Evolutionary conservation across 2,113 vertebrate species (phyloP).

Genomic region (Myrmecobius fasciatus): DNA sequence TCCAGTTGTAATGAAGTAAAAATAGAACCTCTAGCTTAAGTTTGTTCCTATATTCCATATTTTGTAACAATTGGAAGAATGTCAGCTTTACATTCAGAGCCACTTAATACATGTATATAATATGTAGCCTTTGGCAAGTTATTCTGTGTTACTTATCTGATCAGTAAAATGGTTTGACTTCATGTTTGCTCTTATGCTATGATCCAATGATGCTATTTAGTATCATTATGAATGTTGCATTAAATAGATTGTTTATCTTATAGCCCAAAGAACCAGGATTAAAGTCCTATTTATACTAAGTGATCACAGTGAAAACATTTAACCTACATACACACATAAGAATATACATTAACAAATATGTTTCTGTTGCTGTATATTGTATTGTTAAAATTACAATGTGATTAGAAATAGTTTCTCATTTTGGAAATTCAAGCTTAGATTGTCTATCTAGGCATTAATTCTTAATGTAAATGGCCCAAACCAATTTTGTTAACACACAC

Average conservation of each 20-base stretch:
- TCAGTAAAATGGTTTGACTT: background rate
- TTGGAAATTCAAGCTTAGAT: background rate
- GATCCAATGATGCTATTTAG: background rate
- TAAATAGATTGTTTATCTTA: background rate
- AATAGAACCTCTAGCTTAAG: background rate
- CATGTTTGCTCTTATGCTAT: background rate
- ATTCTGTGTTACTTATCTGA: background rate
- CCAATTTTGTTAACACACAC: conserved; percentile 6
- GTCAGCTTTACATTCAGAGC: background rate
- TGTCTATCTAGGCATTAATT: conserved; percentile 7
- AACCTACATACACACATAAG: background rate
- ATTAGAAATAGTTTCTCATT: background rate
- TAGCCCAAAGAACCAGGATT: background rate
- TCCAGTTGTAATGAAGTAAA: background rate
- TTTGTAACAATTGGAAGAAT: background rate
- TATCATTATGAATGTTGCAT: background rate
- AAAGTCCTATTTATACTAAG: background rate
- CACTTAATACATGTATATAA: background rate
- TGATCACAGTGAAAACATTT: background rate
- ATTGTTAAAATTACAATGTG: background rate
- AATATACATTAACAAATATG: background rate
- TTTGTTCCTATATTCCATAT: background rate
- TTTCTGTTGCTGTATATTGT: background rate
- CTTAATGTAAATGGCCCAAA: conserved; percentile 32
- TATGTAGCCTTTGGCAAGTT: background rate